Base-by-base conservation (phyloP, 2,113 vertebrate species). In the Anoura caudifer region DNA sequence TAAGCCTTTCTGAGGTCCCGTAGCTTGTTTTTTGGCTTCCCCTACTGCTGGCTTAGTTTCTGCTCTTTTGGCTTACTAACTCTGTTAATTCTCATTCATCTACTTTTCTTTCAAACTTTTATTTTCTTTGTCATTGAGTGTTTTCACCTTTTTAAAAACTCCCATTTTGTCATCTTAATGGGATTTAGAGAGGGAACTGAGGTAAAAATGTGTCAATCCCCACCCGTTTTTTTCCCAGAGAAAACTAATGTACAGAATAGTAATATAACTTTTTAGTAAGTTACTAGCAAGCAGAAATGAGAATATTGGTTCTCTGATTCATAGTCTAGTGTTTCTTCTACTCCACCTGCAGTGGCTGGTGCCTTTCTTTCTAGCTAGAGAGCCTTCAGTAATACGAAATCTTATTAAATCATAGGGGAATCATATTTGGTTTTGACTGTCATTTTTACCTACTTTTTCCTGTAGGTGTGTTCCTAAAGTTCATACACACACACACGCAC, bases 81-180 rank as follows among this genome's bases (percentile, higher is more conserved):
- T 93, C 75, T 84, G 11, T 90, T 72, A 72, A 31, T 52, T 41
- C 16, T 83, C 20, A 56, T 47, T 83, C 43, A 38, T 83, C 38
- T 89, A 31, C 45, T 91, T 80, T 87, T 63, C 93, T 92, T 95
- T 92, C 13, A 85, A 11, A 65, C 41, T 92, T 75, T 92, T 96
- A 67, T 65, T 89, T 3, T 72, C 31, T 85, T 77, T 72, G 36
- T 38, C 33, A 5, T 59, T 80, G 33, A 84, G 33, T n/a, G 31
- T 17, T 70, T 93, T 89, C 61, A 6, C 69, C 9, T 16, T 90
- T 90, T 75, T 72, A 5, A 87, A 89, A 93, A 76, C 63, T 24
- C 28, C 14, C 43, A 61, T 83, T 80, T 56, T 85, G 31, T 84
- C 52, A 54, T 61, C 50, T 84, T 47, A 93, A 38, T 70, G 70